A percentile compares a stretch with the other conserved stretches of the same genome.
Conservation (phyloP, 2,113 vertebrate species). For the Nothobranchius furzeri region DNA sequence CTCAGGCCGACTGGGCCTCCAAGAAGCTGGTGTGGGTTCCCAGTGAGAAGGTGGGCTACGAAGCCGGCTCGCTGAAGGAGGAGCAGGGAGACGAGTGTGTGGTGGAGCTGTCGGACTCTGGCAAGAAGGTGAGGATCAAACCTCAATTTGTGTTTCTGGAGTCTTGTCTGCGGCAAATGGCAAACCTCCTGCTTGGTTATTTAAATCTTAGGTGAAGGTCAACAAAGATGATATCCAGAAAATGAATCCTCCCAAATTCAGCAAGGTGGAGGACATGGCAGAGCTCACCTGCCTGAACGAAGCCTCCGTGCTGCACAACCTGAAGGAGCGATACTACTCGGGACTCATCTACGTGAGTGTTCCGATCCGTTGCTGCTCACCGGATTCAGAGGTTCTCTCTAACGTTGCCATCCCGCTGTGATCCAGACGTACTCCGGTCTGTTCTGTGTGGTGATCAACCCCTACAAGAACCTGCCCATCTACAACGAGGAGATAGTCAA, state of each 20-base stretch:
- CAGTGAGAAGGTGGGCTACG: conserved; percentile 80
- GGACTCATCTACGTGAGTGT: conserved; percentile 83
- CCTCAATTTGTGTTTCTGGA: too few relatives aligned
- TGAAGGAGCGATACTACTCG: conserved; percentile 83
- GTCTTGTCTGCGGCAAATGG: not conserved
- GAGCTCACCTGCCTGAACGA: conserved; percentile 85
- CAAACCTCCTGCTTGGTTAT: not conserved
- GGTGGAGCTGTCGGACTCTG: conserved; percentile 81
- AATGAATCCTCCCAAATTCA: conserved; percentile 85
- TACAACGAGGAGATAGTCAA: conserved; percentile 89
- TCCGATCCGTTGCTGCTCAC: fast-evolving
- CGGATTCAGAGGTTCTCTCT: too few relatives aligned
- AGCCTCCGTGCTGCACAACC: conserved; percentile 84
- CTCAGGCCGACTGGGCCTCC: conserved; percentile 82
- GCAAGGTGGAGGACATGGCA: conserved; percentile 85
- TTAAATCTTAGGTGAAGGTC: conserved; percentile 66
- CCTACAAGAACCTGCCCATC: conserved; percentile 90
- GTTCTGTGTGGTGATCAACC: conserved; percentile 93
- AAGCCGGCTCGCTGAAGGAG: conserved; percentile 78
- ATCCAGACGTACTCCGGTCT: conserved; percentile 89
- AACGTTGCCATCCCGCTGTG: not conserved
- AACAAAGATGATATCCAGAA: conserved; percentile 84
- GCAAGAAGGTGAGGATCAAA: conserved; percentile 66
- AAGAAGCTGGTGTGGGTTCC: conserved; percentile 84
- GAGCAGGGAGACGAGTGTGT: conserved; percentile 79